Conservation (phyloP, 2,113 vertebrate genomes). For the Brevimyrus niger region DNA sequence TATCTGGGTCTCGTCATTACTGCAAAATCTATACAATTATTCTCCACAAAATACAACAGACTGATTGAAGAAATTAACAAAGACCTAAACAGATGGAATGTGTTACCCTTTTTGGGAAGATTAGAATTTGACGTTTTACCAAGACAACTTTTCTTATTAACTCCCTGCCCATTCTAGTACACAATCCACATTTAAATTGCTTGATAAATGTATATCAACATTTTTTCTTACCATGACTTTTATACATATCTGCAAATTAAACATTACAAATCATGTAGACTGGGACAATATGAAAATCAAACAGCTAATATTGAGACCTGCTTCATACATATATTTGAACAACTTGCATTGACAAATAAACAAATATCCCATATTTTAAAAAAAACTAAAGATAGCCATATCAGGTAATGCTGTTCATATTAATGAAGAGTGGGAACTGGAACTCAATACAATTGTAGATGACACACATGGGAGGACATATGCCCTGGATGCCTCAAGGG, state of each 20-base stretch:
- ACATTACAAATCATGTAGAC: not conserved
- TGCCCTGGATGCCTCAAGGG: not conserved
- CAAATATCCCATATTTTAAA: not conserved
- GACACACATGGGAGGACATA: not conserved
- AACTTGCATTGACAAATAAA: not conserved
- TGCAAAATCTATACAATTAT: not conserved
- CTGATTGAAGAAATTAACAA: not conserved
- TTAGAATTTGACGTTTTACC: not conserved
- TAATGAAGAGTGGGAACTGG: not conserved
- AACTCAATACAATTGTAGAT: not conserved
- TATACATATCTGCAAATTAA: not conserved
- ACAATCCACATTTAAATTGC: not conserved
- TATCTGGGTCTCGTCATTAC: not conserved
- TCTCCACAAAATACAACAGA: not conserved
- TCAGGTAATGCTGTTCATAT: not conserved
- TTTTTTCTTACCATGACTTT: not conserved
- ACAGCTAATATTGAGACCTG: not conserved
- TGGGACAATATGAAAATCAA: not conserved
- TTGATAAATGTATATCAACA: not conserved
- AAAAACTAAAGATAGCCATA: not conserved
- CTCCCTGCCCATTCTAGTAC: not conserved
- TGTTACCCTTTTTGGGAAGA: not conserved
- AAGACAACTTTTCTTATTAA: not conserved
- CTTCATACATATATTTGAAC: not conserved
- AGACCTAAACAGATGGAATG: not conserved